A percentile compares a stretch with the other conserved stretches of the same genome.
Conservation (phyloP, 1,140 invertebrate species). For the Cyphomyrmex costatus region DNA sequence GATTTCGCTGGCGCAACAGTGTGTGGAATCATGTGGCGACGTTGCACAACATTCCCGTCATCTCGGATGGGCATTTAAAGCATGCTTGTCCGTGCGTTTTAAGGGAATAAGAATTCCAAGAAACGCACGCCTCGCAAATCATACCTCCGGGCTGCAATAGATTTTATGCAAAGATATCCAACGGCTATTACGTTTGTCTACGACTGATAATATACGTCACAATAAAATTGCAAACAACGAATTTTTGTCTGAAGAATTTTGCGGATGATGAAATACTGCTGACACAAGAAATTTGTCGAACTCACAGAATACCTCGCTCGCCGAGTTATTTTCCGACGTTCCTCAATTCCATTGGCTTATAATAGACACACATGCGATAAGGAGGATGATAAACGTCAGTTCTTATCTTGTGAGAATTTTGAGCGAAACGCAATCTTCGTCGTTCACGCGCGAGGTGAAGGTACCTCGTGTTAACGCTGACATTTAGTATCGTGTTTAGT, state of each 20-base stretch:
- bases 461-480: conserved; percentile 28
- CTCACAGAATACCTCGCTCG: neutral
- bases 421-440: neutral
- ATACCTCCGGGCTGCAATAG: neutral
- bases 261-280: neutral
- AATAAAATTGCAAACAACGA: neutral
- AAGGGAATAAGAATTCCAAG: conserved; percentile 2
- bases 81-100: conserved; percentile 10
- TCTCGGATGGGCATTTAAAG: conserved; percentile 18
- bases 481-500: conserved; percentile 28
- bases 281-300: neutral
- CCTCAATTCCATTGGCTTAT: neutral
- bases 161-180: neutral
- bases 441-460: conserved; percentile 10
- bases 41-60: conserved; percentile 50
- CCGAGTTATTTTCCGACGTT: neutral
- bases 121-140: neutral
- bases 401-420: conserved; percentile 28
- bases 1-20: conserved; percentile 53
- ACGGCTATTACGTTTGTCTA: neutral
- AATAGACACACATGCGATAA: conserved; percentile 12
- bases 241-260: neutral
- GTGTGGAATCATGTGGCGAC: conserved; percentile 32
- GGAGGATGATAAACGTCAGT: conserved; percentile 17
- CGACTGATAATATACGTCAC: neutral